Evolutionary conservation across 2,888 invertebrate species (phyloP).

Genomic region (Diadegma fenestrale): DNA sequence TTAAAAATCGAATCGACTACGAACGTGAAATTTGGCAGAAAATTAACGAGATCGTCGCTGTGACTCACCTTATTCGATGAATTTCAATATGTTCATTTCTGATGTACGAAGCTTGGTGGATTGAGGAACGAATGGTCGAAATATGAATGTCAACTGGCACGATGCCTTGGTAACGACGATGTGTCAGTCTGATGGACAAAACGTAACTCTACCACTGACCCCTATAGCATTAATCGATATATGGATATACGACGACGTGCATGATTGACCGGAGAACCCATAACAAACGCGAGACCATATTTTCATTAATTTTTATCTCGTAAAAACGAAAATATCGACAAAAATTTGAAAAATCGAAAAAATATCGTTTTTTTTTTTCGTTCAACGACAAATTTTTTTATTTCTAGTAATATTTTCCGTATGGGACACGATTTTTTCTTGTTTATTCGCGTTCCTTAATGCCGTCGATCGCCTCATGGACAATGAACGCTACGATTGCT

Average conservation of each 20-base stretch:
- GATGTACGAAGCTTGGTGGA: slow-evolving; percentile 11
- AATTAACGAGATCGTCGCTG: not conserved
- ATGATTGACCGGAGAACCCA: slow-evolving; percentile 74
- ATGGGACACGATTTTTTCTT: no score
- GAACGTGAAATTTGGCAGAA: not conserved
- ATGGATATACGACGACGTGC: slow-evolving; percentile 79
- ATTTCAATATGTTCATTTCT: slow-evolving; percentile 60
- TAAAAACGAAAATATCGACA: not conserved
- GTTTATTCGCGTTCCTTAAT: not conserved
- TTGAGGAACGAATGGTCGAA: slow-evolving; percentile 43
- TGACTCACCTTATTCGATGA: slow-evolving; percentile 68
- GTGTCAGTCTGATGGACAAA: slow-evolving; percentile 74
- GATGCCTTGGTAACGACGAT: slow-evolving; percentile 75
- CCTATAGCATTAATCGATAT: slow-evolving; percentile 81
- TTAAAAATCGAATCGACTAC: not conserved
- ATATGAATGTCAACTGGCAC: slow-evolving; percentile 64
- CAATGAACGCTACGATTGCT: slow-evolving; percentile 17
- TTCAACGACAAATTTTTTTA: not conserved
- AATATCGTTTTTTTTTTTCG: not conserved
- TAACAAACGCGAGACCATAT: slow-evolving; percentile 47
- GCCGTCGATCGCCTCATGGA: not conserved
- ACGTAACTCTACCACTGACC: slow-evolving; percentile 81
- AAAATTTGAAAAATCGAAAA: not conserved
- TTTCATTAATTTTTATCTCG: slow-evolving; percentile 15
- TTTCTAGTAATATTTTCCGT: not conserved